Evolutionary conservation across 2,888 invertebrate genomes (phyloP).

Genomic region (Acleris holmiana): DNA sequence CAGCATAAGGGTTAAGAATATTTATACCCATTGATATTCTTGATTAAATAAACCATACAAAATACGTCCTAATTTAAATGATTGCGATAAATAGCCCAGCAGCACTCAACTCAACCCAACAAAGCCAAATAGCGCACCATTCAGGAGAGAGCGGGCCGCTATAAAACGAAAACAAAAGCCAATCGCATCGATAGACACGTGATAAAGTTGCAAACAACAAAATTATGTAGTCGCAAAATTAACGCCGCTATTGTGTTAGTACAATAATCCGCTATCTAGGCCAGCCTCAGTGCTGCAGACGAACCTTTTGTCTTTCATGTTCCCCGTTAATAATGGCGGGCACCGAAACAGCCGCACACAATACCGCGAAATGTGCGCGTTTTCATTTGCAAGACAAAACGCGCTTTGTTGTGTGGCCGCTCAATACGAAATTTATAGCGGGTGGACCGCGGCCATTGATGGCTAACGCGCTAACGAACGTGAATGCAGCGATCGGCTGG

Average conservation of each 20-base stretch:
- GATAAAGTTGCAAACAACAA: constrained; percentile 82
- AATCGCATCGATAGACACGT: constrained; percentile 73
- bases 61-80: not conserved
- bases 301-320: constrained; percentile 85
- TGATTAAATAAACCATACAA: not conserved
- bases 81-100: not conserved
- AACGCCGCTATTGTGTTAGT: constrained; percentile 84
- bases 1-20: too few species aligned
- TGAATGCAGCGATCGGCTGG: constrained; percentile 74
- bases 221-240: constrained; percentile 83
- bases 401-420: constrained; percentile 83
- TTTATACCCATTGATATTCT: too few species aligned
- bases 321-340: constrained; percentile 84
- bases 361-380: constrained; percentile 85
- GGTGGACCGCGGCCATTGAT: constrained; percentile 81
- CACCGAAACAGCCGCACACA: constrained; percentile 84
- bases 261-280: constrained; percentile 85
- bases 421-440: constrained; percentile 84
- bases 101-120: not conserved
- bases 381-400: constrained; percentile 85
- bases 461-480: constrained; percentile 76
- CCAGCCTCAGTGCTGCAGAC: constrained; percentile 84
- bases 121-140: constrained; percentile 44
- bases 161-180: constrained; percentile 50
- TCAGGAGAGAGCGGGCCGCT: constrained; percentile 24